Evolutionary conservation across 1,140 invertebrate genomes (phyloP).

Genomic region (Akabosia matsudoensis): DNA sequence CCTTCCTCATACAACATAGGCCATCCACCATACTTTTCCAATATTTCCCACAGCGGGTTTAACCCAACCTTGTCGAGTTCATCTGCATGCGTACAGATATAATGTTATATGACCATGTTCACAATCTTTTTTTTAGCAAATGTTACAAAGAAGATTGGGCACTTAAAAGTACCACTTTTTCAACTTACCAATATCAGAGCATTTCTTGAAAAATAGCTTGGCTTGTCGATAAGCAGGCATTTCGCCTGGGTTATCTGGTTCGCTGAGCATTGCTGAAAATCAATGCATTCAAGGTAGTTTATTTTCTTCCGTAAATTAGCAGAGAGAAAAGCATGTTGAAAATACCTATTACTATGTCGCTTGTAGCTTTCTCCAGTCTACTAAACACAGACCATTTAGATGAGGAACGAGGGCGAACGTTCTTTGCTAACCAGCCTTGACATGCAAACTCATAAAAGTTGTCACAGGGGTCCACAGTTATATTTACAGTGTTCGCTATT

Average conservation of each 20-base stretch:
- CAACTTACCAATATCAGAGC: constrained; percentile 49
- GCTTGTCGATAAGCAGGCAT: constrained; percentile 46
- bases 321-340: background rate
- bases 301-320: too few species aligned
- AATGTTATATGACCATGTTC: background rate
- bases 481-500: constrained; percentile 28
- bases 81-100: constrained; percentile 48
- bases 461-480: constrained; percentile 35
- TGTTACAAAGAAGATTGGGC: constrained; percentile 17
- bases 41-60: constrained; percentile 48
- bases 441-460: constrained; percentile 67
- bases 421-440: constrained; percentile 85
- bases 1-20: constrained; percentile 50
- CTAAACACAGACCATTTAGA: constrained; percentile 36
- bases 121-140: background rate
- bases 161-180: background rate
- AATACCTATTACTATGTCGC: constrained; percentile 20
- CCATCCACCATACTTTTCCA: constrained; percentile 53
- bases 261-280: constrained; percentile 49
- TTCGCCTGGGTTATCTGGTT: constrained; percentile 43
- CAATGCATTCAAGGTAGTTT: background rate
- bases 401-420: constrained; percentile 69
- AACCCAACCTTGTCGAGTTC: constrained; percentile 49
- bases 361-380: constrained; percentile 13
- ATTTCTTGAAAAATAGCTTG: constrained; percentile 49